Percentiles rank a stretch among this genome's conserved stretches.
Evolutionary conservation across 2,797 vertebrate species (phyloP).

Genomic region (Chiloscyllium punctatum): DNA sequence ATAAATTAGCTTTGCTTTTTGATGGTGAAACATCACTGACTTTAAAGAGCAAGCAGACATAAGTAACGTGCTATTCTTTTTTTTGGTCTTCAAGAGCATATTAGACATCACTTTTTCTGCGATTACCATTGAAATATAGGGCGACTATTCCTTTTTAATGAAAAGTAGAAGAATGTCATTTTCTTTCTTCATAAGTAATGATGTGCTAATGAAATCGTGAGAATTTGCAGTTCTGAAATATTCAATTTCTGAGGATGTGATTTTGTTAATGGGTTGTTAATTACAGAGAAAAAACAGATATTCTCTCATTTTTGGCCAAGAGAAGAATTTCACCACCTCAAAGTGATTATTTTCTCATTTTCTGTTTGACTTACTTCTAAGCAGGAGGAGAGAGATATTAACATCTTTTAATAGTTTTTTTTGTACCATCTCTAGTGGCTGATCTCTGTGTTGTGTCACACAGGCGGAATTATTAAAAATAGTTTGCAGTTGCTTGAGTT

Average conservation of each 20-base stretch:
- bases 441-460: conserved; percentile 37
- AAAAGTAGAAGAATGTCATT: neutral
- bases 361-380: conserved; percentile 35
- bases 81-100: conserved; percentile 8
- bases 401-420: conserved; percentile 27
- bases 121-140: conserved; percentile 18
- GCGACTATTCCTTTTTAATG: conserved; percentile 27
- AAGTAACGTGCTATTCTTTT: conserved; percentile 4
- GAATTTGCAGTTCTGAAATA: conserved; percentile 12
- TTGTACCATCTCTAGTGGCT: conserved; percentile 11
- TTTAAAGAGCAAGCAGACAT: conserved; percentile 4
- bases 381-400: conserved; percentile 30
- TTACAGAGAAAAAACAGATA: conserved; percentile 34
- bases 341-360: conserved; percentile 33
- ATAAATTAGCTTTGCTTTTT: conserved; percentile 38
- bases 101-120: conserved; percentile 28
- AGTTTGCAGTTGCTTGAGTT: conserved; percentile 2
- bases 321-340: conserved; percentile 16
- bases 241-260: conserved; percentile 30
- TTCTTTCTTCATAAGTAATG: conserved; percentile 19
- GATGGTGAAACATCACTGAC: conserved; percentile 11
- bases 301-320: conserved; percentile 15
- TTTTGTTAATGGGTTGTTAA: conserved; percentile 33
- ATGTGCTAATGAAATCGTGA: conserved; percentile 31
- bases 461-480: conserved; percentile 40